Percentiles rank a stretch among this genome's conserved stretches.
These are phyloP conservation scores for Nannospalax galili DNA, from an alignment of 2,113 vertebrate genomes.

Conservation along the genomic window DNA sequence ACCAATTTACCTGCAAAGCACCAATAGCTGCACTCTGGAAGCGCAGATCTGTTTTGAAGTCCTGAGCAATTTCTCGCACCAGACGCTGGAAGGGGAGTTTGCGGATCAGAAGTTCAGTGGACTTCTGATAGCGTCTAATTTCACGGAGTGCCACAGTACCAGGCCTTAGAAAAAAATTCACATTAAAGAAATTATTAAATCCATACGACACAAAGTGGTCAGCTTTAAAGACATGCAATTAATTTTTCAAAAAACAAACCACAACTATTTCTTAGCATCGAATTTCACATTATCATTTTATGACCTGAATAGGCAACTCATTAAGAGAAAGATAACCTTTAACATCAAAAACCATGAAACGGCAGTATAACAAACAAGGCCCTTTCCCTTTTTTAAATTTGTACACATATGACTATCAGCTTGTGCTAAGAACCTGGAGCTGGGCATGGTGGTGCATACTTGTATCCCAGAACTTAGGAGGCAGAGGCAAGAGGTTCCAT, in stretches of 20 bases:
- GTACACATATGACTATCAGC: no score
- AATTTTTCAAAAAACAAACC: not conserved
- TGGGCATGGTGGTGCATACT: not conserved
- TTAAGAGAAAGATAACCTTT: not conserved
- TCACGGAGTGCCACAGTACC: slow-evolving; percentile 92
- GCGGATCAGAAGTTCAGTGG: slow-evolving; percentile 92
- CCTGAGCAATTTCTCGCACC: slow-evolving; percentile 93
- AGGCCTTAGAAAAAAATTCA: slow-evolving; percentile 81
- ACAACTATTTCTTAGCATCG: not conserved
- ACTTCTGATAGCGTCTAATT: slow-evolving; percentile 92
- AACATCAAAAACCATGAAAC: not conserved
- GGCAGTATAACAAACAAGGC: not conserved
- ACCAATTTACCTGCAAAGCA: slow-evolving; percentile 90
- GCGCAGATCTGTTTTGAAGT: slow-evolving; percentile 93
- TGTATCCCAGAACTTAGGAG: not conserved
- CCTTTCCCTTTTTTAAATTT: not conserved
- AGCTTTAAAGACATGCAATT: slow-evolving; percentile 2
- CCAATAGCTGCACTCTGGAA: slow-evolving; percentile 93
- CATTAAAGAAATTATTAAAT: not conserved
- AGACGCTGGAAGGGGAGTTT: slow-evolving; percentile 92
- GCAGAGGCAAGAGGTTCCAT: not conserved
- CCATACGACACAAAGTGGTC: not conserved
- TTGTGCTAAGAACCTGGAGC: not conserved
- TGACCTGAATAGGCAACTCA: not conserved
- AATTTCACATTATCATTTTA: slow-evolving; percentile 17